phyloP scores from a whole-genome alignment of 2,888 invertebrate genomes.

The Pollenia griseotomentosa region DNA sequence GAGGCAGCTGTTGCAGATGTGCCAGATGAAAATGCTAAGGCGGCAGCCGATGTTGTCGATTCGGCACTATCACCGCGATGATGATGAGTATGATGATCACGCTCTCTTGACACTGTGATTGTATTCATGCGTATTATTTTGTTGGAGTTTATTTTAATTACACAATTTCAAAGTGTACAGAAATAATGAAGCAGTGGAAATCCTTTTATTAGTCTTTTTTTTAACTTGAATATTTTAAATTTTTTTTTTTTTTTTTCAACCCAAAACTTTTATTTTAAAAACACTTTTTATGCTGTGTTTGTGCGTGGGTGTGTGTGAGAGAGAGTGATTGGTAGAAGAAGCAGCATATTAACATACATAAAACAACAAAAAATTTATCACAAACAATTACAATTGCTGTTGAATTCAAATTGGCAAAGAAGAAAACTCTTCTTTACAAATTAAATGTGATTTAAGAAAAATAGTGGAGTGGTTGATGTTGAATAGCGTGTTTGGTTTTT shows the following conservation, averaged over 20 bases:
- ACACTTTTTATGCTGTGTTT: constrained; percentile 19
- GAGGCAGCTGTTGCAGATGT: constrained; percentile 66
- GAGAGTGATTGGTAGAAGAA: constrained; percentile 38
- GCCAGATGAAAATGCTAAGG: constrained; percentile 74
- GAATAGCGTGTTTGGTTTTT: constrained; percentile 36
- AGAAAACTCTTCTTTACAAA: neutral
- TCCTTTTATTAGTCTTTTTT: constrained; percentile 51
- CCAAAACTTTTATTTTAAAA: constrained; percentile 34
- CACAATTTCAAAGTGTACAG: constrained; percentile 27
- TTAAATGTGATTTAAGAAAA: constrained; percentile 44
- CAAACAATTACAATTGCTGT: constrained; percentile 27
- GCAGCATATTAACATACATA: constrained; percentile 61
- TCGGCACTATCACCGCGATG: constrained; percentile 76
- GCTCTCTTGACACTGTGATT: constrained; percentile 83
- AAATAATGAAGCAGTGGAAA: constrained; percentile 18
- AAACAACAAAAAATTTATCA: constrained; percentile 42
- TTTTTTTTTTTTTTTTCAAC: constrained; percentile 27
- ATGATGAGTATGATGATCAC: constrained; percentile 77
- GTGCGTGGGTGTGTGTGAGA: neutral
- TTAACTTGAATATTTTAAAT: neutral
- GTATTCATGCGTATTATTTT: constrained; percentile 68
- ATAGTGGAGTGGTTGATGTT: neutral
- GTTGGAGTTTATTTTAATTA: constrained; percentile 16
- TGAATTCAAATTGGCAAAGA: constrained; percentile 36
- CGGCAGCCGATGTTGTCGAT: constrained; percentile 77